Percentiles rank a stretch among this genome's conserved stretches.
Evolutionary conservation across 2,797 vertebrate species (phyloP).

Genomic region (Leucoraja ocellata): DNA sequence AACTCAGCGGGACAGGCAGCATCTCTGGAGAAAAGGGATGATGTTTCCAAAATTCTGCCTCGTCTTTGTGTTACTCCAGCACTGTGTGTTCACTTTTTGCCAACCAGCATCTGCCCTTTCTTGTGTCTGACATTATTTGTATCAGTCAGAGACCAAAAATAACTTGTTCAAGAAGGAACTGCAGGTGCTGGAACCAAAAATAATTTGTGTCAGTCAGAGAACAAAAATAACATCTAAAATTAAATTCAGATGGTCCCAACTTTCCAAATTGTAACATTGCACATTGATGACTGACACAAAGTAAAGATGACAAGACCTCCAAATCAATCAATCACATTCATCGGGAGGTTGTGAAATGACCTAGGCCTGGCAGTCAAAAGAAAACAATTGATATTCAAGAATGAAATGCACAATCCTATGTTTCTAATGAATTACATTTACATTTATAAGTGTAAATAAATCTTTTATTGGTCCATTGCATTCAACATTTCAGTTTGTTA

Average conservation of each 20-base stretch:
- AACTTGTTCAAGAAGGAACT: too few relatives aligned
- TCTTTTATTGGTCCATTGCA: neutral
- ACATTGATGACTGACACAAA: neutral
- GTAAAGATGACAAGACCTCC: neutral
- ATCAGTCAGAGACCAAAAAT: too few relatives aligned
- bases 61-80: too few relatives aligned
- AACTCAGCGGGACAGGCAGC: too few relatives aligned
- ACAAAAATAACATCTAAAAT: neutral
- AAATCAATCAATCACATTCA: neutral
- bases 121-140: too few relatives aligned
- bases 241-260: neutral
- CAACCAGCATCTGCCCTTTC: too few relatives aligned
- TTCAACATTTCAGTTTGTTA: too few relatives aligned
- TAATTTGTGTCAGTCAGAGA: neutral
- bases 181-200: too few relatives aligned
- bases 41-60: too few relatives aligned
- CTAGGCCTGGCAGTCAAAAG: neutral
- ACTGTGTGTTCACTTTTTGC: too few relatives aligned
- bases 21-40: too few relatives aligned
- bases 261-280: neutral
- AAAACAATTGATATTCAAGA: neutral
- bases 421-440: neutral
- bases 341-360: neutral
- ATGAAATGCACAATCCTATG: neutral
- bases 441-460: neutral